Conservation (phyloP, 2,888 invertebrate genomes). For the Eumerus sabulonum region DNA sequence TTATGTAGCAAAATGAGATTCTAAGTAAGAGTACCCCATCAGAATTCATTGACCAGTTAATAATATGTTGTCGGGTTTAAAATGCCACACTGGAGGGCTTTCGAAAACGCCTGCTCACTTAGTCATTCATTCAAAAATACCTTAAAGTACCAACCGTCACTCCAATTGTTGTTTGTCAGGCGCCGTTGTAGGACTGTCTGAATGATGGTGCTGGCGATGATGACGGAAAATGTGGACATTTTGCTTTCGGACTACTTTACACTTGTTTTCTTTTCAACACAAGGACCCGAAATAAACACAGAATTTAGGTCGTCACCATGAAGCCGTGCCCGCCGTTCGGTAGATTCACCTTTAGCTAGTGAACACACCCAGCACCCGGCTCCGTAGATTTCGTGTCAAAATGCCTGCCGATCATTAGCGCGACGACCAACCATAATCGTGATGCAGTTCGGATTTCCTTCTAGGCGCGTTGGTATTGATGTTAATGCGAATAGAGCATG, state of each 20-base stretch:
- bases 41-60: conserved; percentile 30
- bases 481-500: conserved; percentile 29
- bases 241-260: too few species aligned
- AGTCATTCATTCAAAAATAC: conserved; percentile 8
- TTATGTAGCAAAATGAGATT: not conserved
- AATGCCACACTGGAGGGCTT: conserved; percentile 19
- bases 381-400: too few species aligned
- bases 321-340: too few species aligned
- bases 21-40: not conserved
- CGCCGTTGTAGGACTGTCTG: too few species aligned
- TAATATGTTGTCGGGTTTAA: conserved; percentile 35
- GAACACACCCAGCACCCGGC: not conserved
- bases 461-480: conserved; percentile 26
- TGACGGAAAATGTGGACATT: too few species aligned
- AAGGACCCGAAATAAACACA: too few species aligned
- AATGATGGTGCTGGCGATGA: too few species aligned
- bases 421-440: too few species aligned
- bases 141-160: not conserved
- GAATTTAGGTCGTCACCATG: not conserved
- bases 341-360: conserved; percentile 13
- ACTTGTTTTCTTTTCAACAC: too few species aligned
- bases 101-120: conserved; percentile 13
- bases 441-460: too few species aligned
- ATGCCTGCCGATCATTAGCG: too few species aligned
- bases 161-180: too few species aligned